Conservation (phyloP, 2,888 invertebrate species). For the Lasius fuliginosus region DNA sequence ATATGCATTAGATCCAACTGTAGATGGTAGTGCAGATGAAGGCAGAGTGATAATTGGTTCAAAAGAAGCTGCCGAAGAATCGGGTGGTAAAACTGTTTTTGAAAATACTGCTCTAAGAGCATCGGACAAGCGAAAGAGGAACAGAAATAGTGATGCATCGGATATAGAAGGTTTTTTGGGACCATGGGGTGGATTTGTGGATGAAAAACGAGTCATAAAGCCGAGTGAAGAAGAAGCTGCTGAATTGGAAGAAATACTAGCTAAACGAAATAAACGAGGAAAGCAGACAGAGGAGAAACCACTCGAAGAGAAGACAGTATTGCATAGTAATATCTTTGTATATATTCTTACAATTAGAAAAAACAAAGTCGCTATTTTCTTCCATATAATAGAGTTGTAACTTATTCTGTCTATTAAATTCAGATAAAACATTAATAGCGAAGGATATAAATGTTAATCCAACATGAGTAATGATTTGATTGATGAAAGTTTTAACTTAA, state of each 20-base stretch:
- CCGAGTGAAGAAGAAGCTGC: slow-evolving; percentile 98
- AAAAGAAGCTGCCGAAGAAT: slow-evolving; percentile 90
- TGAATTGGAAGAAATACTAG: slow-evolving; percentile 96
- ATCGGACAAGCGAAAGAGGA: slow-evolving; percentile 93
- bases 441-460: neutral
- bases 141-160: slow-evolving; percentile 95
- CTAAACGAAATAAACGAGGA: slow-evolving; percentile 96
- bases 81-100: slow-evolving; percentile 95
- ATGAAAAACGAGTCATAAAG: slow-evolving; percentile 95
- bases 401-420: neutral
- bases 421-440: neutral
- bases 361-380: neutral
- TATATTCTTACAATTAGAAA: neutral
- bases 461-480: neutral
- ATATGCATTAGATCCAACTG: slow-evolving; percentile 97
- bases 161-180: slow-evolving; percentile 98
- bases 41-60: slow-evolving; percentile 88
- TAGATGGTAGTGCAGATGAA: slow-evolving; percentile 88
- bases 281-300: slow-evolving; percentile 95
- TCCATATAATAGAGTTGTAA: neutral
- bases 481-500: neutral
- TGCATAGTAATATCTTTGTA: slow-evolving; percentile 88
- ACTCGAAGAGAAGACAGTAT: slow-evolving; percentile 97
- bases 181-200: slow-evolving; percentile 98
- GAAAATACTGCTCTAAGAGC: slow-evolving; percentile 92